Conservation (phyloP, 2,888 invertebrate genomes). For the Euzetes globulus region DNA sequence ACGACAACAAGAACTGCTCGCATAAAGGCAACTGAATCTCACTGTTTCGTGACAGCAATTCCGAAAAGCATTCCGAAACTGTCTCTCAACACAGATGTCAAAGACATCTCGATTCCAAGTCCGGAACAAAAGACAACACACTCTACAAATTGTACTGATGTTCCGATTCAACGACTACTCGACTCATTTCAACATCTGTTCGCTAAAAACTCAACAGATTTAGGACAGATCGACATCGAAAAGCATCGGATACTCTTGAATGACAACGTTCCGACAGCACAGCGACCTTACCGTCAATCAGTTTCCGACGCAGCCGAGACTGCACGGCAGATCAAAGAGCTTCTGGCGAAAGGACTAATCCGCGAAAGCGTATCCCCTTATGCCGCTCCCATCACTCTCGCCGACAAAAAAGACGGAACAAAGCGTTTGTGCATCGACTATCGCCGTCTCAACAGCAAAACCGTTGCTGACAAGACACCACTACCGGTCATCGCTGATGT, state of each 20-base stretch:
- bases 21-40: no score
- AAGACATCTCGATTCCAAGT: no score
- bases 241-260: neutral
- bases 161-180: neutral
- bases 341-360: constrained; percentile 8
- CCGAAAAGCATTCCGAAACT: no score
- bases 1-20: no score
- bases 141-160: neutral
- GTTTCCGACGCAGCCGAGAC: neutral
- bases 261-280: neutral
- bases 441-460: constrained; percentile 38
- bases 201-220: neutral
- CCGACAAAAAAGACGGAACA: constrained; percentile 26
- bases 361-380: constrained; percentile 25
- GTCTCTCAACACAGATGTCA: neutral
- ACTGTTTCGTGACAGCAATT: no score
- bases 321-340: constrained; percentile 13
- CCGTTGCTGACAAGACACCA: constrained; percentile 41
- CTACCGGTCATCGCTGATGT: constrained; percentile 40
- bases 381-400: constrained; percentile 10
- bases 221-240: constrained; percentile 1
- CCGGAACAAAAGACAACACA: neutral
- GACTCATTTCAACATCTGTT: neutral
- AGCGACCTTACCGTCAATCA: constrained; percentile 30
- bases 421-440: constrained; percentile 37